Percentiles rank a stretch among this genome's conserved stretches.
Conservation (phyloP, 2,888 invertebrate genomes). For the Macrostomum cliftonense region DNA sequence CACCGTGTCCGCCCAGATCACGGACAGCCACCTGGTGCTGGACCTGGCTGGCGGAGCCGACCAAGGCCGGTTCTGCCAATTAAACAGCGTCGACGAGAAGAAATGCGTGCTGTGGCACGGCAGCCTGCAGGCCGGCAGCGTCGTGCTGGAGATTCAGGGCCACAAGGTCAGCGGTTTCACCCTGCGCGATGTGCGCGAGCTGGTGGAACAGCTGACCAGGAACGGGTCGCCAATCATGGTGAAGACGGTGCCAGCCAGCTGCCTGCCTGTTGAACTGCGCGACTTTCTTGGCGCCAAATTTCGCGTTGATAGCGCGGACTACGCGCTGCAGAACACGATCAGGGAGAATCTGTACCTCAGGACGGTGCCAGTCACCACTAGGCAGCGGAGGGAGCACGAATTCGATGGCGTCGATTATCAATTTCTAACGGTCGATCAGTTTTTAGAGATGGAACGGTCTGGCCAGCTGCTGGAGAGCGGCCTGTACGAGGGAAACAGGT, state of each 20-base stretch:
- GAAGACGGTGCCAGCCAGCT: conserved; percentile 41
- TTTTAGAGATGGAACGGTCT: conserved; percentile 43
- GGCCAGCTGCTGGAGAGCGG: conserved; percentile 48
- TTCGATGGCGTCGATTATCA: conserved; percentile 48
- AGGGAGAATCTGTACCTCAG: conserved; percentile 47
- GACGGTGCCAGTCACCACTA: conserved; percentile 47
- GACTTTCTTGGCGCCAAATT: conserved; percentile 44
- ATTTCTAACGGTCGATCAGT: conserved; percentile 44
- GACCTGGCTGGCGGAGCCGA: conserved; percentile 42
- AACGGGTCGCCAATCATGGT: conserved; percentile 42
- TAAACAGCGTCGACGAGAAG: conserved; percentile 23
- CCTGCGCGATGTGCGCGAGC: conserved; percentile 41
- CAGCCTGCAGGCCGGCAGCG: conserved; percentile 31
- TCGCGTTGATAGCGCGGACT: conserved; percentile 44
- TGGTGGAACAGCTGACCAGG: conserved; percentile 42
- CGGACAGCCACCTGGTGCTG: conserved; percentile 36
- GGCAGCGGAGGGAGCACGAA: conserved; percentile 44
- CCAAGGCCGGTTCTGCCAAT: conserved; percentile 30
- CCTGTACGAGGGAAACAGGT: conserved; percentile 44
- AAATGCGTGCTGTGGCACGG: conserved; percentile 30
- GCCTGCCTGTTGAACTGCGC: conserved; percentile 41
- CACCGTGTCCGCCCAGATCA: conserved; percentile 31
- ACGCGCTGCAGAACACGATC: conserved; percentile 48
- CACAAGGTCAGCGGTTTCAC: conserved; percentile 45
- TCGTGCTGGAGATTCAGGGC: conserved; percentile 43